phyloP scores from a whole-genome alignment of 2,113 vertebrate genomes.

The Ochotona curzoniae region DNA sequence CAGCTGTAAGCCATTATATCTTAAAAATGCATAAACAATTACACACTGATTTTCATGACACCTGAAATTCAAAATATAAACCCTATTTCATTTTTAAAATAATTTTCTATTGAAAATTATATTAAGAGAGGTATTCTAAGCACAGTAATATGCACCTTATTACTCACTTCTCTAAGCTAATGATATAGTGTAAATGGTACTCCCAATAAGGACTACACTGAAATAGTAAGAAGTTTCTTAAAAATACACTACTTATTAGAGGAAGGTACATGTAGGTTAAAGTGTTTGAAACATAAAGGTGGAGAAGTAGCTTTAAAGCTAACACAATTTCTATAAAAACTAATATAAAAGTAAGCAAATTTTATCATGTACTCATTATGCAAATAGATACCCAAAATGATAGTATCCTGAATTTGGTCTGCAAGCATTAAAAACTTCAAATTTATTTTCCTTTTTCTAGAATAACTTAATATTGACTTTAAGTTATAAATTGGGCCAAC shows the following conservation, averaged over 20 bases:
- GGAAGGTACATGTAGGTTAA: background rate
- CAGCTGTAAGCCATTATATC: background rate
- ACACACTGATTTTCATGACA: conserved; percentile 30
- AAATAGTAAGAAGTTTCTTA: background rate
- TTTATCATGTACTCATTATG: background rate
- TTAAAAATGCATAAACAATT: background rate
- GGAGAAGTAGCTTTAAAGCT: background rate
- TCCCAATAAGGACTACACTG: background rate
- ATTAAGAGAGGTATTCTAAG: conserved; percentile 16
- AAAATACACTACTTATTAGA: background rate
- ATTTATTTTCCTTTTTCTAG: background rate
- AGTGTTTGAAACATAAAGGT: background rate
- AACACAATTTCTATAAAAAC: conserved; percentile 24
- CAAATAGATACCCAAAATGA: conserved; percentile 3
- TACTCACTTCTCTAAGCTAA: background rate
- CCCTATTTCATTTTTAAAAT: background rate
- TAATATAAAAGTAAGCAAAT: conserved; percentile 27
- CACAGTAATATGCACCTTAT: background rate
- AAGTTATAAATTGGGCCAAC: background rate
- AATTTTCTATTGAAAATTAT: background rate
- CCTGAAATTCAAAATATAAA: conserved; percentile 8
- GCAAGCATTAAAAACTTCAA: conserved; percentile 21
- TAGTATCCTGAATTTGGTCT: background rate
- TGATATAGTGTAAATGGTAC: no score
- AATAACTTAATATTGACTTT: conserved; percentile 26